These are phyloP conservation scores for Peucedramus taeniatus DNA, from an alignment of 2,113 vertebrate species.

Conservation along the genomic window DNA sequence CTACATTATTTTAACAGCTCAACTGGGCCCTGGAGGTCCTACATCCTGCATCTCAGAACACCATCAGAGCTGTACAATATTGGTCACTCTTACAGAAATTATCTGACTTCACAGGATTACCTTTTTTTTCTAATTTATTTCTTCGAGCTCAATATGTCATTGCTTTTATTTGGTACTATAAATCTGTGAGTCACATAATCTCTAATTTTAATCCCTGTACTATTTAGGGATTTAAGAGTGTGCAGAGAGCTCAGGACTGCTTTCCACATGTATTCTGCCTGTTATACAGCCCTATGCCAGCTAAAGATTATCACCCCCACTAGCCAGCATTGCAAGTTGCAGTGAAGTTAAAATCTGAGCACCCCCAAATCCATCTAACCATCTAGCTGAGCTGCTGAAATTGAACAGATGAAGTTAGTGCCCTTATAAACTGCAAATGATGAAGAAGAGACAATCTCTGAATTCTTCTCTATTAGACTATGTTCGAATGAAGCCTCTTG, in stretches of 20 bases:
- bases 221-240: background rate
- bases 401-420: background rate
- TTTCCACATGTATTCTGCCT: background rate
- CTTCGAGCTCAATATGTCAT: background rate
- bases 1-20: background rate
- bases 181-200: background rate
- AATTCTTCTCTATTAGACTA: background rate
- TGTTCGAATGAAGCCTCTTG: background rate
- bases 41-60: background rate
- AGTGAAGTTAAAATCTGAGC: background rate
- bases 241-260: background rate
- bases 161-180: slow-evolving; percentile 1
- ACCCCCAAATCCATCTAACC: background rate
- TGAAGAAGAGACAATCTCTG: background rate
- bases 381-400: background rate
- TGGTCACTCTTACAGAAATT: background rate
- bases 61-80: background rate
- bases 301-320: background rate
- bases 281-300: background rate
- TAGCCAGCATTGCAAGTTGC: background rate
- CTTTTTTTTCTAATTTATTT: background rate
- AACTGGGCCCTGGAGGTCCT: background rate
- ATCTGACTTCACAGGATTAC: background rate
- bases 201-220: background rate
- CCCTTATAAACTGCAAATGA: background rate